Base-by-base conservation (phyloP, 2,113 vertebrate genomes). In the Alectura lathami region DNA sequence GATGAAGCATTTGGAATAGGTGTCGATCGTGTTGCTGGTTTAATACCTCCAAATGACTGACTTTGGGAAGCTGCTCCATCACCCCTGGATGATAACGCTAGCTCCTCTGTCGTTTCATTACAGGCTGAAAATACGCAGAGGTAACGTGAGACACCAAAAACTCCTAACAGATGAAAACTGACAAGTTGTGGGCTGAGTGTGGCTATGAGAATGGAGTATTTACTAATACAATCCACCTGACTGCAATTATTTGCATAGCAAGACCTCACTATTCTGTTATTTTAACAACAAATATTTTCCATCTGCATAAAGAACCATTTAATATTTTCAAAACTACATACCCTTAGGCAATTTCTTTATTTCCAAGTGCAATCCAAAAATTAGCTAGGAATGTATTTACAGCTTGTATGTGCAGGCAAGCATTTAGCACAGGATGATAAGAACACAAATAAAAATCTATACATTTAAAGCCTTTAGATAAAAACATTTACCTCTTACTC, bases 251-350 rank as follows among this genome's bases (percentile, higher is more conserved):
- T 83, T 81, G 54, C 76, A 70, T 36, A 50, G 64, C 84, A 77
- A 40, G 6, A 26, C 32, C 70, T 17, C 51, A 26, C 57, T 60
- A 27, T 64, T 53, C 54, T 70, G 32, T 67, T 85, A 40, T 11
- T 66, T 34, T 17, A 91, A n/a, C 81, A 74, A 83, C 54, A 91
- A 85, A 64, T 87, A 82, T 59, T 56, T 97, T 91, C 87, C 91
- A 93, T 91, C 76, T 94, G 91, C 73, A 73, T 38, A 82, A 76
- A 87, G 84, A 57, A 87, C 51, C 40, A 72, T 74, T 82, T 82
- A 34, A 23, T 74, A 89, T 91, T 95, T 83, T 90, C 40, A 91
- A 69, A 95, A 86, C 93, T 38, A 75, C 88, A 42, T 54, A 29
- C 78, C 64, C 66, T 77, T 21, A 72, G 75, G 85, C 81, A 77